A percentile compares a stretch with the other conserved stretches of the same genome.
Evolutionary conservation across 2,888 invertebrate genomes (phyloP).

Genomic region (Syrista parreyssii): DNA sequence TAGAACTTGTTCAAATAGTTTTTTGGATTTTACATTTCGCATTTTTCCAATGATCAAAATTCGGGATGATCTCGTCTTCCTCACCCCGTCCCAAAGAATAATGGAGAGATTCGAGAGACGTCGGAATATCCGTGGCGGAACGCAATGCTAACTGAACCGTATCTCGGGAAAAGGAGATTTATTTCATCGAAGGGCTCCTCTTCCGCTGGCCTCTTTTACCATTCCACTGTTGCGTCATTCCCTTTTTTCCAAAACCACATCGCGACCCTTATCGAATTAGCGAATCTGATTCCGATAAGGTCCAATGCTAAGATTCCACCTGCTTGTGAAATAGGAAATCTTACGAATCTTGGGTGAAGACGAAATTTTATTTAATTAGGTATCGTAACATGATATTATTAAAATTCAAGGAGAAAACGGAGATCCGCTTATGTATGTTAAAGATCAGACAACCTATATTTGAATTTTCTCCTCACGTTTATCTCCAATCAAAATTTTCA

Average conservation of each 20-base stretch:
- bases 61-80: background rate
- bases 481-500: background rate
- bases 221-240: background rate
- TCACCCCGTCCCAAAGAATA: background rate
- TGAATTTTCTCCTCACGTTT: background rate
- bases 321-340: background rate
- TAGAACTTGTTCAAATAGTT: no score
- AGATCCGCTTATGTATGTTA: background rate
- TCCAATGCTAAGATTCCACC: background rate
- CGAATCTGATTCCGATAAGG: background rate
- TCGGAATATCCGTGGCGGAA: background rate
- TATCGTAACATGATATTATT: background rate
- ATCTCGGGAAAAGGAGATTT: constrained; percentile 12
- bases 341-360: background rate
- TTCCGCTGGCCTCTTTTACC: background rate
- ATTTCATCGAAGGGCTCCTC: constrained; percentile 15
- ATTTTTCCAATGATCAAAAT: background rate
- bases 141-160: constrained; percentile 12
- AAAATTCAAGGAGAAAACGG: background rate
- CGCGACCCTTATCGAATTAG: background rate
- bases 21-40: background rate
- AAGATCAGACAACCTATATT: background rate
- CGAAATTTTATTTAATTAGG: background rate
- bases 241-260: background rate
- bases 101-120: background rate